Evolutionary conservation across 2,888 invertebrate species (phyloP).

Genomic region (Orchesellides sinensis): DNA sequence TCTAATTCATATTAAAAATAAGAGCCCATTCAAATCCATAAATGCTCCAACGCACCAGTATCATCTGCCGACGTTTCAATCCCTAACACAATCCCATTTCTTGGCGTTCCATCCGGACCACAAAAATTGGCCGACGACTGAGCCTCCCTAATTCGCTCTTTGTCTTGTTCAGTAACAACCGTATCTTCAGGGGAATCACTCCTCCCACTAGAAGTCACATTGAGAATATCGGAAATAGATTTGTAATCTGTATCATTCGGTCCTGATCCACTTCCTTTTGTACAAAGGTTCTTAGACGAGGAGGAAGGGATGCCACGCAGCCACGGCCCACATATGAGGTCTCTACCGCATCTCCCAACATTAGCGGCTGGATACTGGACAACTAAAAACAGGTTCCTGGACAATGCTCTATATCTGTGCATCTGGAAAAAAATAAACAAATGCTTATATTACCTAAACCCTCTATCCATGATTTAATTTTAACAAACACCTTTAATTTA

Average conservation of each 20-base stretch:
- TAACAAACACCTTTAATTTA: too few relatives aligned
- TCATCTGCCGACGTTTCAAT: slow-evolving; percentile 99
- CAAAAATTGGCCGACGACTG: slow-evolving; percentile 45
- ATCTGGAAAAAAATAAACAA: slow-evolving; percentile 40
- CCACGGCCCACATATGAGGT: slow-evolving; percentile 22
- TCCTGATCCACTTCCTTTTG: slow-evolving; percentile 1
- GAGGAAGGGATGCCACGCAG: slow-evolving; percentile 10
- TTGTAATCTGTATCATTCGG: too few relatives aligned
- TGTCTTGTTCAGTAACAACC: slow-evolving; percentile 3
- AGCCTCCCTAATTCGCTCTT: slow-evolving; percentile 22
- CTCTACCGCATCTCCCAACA: background rate
- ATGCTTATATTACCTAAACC: background rate
- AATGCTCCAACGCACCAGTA: slow-evolving; percentile 81
- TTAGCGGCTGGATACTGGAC: background rate
- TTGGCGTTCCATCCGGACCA: slow-evolving; percentile 56
- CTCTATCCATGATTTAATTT: too few relatives aligned
- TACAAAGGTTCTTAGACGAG: background rate
- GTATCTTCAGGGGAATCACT: background rate
- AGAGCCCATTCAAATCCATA: background rate
- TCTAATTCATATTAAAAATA: too few relatives aligned
- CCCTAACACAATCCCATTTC: slow-evolving; percentile 82
- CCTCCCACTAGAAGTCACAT: slow-evolving; percentile 54
- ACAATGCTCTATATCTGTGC: slow-evolving; percentile 59
- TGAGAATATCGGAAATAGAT: slow-evolving; percentile 60
- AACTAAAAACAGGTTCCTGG: slow-evolving; percentile 53